Base-by-base conservation (phyloP, 2,888 invertebrate species). In the Machimus rusticus region DNA sequence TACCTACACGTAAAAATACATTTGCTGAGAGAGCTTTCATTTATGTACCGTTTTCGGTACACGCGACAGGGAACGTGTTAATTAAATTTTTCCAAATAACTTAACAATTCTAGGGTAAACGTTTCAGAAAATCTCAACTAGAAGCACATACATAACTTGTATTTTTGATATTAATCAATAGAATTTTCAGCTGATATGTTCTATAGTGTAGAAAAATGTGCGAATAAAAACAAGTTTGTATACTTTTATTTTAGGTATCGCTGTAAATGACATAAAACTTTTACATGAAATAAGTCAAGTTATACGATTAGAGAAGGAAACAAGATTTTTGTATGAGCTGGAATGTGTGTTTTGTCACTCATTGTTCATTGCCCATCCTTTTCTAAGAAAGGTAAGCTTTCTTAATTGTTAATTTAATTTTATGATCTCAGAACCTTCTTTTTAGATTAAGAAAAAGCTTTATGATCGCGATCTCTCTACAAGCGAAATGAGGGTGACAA, bases 221-320 rank as follows among this genome's bases (percentile, higher is more conserved):
- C 34, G 1, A 34, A 34, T 6, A 34, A 34, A 34, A 34, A 34
- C 34, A 34, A 34, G 6, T 34, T 34, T 34, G 6, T 34, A 34
- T 34, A 34, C 34, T 37, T 31, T 34, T 76, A 23, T 94, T 91
- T 93, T 93, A 89, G 94, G 94, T 87, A 90, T 94, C 88, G 94
- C 94, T 43, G 94, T 94, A 77, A 94, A 93, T 89, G 94, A 94
- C 89, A 94, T 94, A 88, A 89, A 90, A 74, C 87, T 88, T 28
- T 87, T 93, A 92, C 90, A 92, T 57, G 89, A 89, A 87, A 89
- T 89, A 51, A 89, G 89, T 82, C 89, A 89, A 86, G 84, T 93
- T 1, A 89, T 89, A 31, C 89, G 90, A 12, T 51, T 90, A 34
- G 89, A 90, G 82, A 90, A 90, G 79, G 90, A 90, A 78, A 89